A percentile compares a stretch with the other conserved stretches of the same genome.
Conservation (phyloP, 1,140 invertebrate species). For the Zaprionus capensis region DNA sequence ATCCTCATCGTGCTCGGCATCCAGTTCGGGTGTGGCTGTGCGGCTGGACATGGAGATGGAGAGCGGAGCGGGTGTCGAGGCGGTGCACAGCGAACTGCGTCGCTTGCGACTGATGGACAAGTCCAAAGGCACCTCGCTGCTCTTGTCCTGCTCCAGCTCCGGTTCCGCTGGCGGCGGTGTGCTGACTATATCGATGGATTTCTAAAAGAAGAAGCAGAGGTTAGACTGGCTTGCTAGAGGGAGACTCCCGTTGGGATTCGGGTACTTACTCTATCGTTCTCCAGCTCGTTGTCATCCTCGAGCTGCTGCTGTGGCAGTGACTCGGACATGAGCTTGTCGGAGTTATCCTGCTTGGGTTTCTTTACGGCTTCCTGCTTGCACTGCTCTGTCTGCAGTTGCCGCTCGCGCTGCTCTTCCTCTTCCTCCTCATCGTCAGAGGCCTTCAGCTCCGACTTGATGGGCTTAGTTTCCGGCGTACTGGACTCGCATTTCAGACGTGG, state of each 20-base stretch:
- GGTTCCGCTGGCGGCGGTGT: constrained; percentile 66
- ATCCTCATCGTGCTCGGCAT: constrained; percentile 27
- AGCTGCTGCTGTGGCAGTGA: constrained; percentile 32
- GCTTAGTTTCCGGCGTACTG: constrained; percentile 27
- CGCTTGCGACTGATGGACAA: constrained; percentile 86
- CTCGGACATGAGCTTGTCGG: constrained; percentile 22
- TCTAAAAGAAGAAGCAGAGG: constrained; percentile 42
- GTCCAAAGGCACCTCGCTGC: constrained; percentile 88
- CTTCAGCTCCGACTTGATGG: constrained; percentile 50
- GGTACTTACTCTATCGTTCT: constrained; percentile 66
- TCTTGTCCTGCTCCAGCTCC: constrained; percentile 34
- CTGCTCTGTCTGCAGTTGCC: constrained; percentile 4
- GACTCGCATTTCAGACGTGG: constrained; percentile 28
- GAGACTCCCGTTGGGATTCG: neutral
- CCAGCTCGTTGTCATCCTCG: constrained; percentile 35
- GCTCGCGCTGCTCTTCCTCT: constrained; percentile 27
- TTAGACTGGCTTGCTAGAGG: neutral
- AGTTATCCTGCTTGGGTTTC: constrained; percentile 12
- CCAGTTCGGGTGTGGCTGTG: constrained; percentile 31
- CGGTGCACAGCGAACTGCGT: constrained; percentile 14
- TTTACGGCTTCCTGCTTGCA: neutral
- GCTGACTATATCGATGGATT: constrained; percentile 78
- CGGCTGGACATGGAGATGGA: constrained; percentile 34
- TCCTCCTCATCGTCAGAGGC: constrained; percentile 55
- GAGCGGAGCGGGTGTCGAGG: neutral